Evolutionary conservation across 2,888 invertebrate species (phyloP).

Genomic region (Diplolepis rosae): DNA sequence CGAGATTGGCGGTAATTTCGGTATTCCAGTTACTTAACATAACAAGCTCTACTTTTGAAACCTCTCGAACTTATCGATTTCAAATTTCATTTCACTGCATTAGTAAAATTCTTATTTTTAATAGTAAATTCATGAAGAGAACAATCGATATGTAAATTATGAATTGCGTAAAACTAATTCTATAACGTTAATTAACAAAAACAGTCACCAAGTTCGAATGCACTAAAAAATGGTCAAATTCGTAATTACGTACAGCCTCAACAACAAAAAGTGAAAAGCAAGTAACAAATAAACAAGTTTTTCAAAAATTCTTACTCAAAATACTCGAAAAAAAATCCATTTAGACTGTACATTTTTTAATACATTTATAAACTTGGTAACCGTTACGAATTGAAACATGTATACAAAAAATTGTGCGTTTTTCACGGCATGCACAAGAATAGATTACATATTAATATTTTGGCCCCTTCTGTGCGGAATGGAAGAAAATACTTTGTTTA

Average conservation of each 20-base stretch:
- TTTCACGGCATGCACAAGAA: not conserved
- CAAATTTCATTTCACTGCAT: no score
- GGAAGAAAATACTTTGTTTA: conserved; percentile 29
- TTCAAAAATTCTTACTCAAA: not conserved
- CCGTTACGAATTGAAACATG: not conserved
- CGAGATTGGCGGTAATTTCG: not conserved
- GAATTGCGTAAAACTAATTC: no score
- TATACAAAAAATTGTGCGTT: not conserved
- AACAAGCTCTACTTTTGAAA: not conserved
- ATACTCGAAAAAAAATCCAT: not conserved
- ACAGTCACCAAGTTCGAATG: not conserved
- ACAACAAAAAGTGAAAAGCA: not conserved
- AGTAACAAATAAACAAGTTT: not conserved
- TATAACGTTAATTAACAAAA: no score
- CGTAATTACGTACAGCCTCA: not conserved
- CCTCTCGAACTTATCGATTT: no score
- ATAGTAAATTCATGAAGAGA: no score
- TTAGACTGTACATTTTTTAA: no score
- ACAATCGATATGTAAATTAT: no score
- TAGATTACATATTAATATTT: no score
- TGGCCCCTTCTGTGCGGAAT: conserved; percentile 24
- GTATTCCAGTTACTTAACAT: not conserved
- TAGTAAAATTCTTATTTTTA: no score
- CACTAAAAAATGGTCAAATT: not conserved
- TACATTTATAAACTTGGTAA: not conserved